Conservation (phyloP, 2,113 vertebrate genomes). For the Choloepus hoffmanni region DNA sequence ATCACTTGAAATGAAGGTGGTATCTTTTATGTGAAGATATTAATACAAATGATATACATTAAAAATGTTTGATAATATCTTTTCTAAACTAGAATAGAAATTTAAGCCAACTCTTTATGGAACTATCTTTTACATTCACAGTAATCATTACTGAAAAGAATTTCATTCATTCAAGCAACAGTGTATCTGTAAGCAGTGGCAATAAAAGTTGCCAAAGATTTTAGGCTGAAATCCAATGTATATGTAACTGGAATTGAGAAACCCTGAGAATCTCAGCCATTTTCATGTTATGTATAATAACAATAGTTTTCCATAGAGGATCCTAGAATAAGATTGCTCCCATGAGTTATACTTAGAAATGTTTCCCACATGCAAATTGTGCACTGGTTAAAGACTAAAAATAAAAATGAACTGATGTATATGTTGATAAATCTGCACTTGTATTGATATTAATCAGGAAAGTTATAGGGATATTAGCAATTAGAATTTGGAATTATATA, state of each 20-base stretch:
- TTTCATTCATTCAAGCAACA: conserved; percentile 59
- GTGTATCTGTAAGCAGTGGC: neutral
- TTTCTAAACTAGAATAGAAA: neutral
- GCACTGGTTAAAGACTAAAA: neutral
- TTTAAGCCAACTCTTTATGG: conserved; percentile 37
- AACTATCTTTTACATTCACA: conserved; percentile 1
- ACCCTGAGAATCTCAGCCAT: conserved; percentile 71
- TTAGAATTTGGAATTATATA: neutral
- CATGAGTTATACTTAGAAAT: conserved; percentile 69
- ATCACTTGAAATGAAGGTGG: neutral
- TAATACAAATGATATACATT: neutral
- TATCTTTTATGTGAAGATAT: neutral
- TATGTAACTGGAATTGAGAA: conserved; percentile 76
- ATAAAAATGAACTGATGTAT: neutral
- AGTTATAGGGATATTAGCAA: neutral
- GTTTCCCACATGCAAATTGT: conserved; percentile 65
- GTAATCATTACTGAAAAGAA: conserved; percentile 51
- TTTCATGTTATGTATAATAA: conserved; percentile 69
- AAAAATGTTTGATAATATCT: neutral
- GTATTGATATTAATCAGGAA: neutral
- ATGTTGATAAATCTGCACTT: neutral
- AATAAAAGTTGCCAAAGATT: conserved; percentile 71
- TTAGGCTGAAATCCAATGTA: conserved; percentile 71
- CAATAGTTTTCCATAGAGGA: conserved; percentile 60
- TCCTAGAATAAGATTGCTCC: conserved; percentile 58